phyloP scores from a whole-genome alignment of 2,888 invertebrate species.

The Drosophila colorata region DNA sequence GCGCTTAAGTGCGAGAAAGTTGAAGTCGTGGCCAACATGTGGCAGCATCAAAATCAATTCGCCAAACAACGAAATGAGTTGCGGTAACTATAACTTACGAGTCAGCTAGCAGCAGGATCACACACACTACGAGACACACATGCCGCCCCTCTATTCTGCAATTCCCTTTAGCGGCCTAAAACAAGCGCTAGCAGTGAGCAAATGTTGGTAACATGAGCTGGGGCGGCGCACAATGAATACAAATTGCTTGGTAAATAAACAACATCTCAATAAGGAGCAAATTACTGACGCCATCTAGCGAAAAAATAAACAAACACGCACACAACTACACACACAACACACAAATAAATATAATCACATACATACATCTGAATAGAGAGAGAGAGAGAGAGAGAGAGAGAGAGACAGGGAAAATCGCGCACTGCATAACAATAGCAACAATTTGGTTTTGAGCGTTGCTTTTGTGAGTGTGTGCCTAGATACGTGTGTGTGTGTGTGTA shows the following conservation, averaged over 20 bases:
- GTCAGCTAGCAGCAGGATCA: constrained; percentile 37
- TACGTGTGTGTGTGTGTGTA: constrained; percentile 13
- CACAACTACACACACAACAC: constrained; percentile 28
- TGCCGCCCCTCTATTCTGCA: not conserved
- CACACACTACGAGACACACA: constrained; percentile 3
- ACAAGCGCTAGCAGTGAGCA: not conserved
- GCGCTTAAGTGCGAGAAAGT: constrained; percentile 52
- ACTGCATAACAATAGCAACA: constrained; percentile 77
- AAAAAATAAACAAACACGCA: constrained; percentile 54
- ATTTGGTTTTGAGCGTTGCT: constrained; percentile 54
- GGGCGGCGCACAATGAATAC: constrained; percentile 75
- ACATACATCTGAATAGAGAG: not conserved
- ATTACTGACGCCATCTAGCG: constrained; percentile 78
- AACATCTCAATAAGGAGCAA: constrained; percentile 82
- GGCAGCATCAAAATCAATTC: constrained; percentile 77
- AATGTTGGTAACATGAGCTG: constrained; percentile 50
- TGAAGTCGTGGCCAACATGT: constrained; percentile 45
- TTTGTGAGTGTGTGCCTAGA: constrained; percentile 28
- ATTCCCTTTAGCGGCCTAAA: not conserved
- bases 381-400: not conserved
- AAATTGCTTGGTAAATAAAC: constrained; percentile 82
- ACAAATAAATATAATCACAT: constrained; percentile 59
- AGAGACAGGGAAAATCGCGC: constrained; percentile 46
- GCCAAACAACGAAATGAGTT: constrained; percentile 79
- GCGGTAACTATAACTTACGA: constrained; percentile 80